Conservation (phyloP, 2,113 vertebrate genomes). For the Psettodes erumei region DNA sequence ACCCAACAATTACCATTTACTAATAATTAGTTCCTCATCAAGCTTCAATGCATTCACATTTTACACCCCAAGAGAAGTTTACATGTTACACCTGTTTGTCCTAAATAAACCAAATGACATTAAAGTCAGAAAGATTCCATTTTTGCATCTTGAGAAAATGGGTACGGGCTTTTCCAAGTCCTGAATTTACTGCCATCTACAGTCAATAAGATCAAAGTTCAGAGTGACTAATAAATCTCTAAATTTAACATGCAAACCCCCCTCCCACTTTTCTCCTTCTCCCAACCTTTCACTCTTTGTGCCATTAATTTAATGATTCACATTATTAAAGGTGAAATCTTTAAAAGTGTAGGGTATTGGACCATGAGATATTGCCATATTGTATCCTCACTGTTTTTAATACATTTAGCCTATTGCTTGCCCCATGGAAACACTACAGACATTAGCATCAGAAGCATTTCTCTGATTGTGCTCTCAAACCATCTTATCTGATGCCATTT, state of each 20-base stretch:
- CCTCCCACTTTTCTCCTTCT: conserved; percentile 25
- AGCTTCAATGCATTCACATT: background rate
- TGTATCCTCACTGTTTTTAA: background rate
- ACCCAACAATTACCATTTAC: too few species aligned
- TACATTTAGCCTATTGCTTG: conserved; percentile 38
- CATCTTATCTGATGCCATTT: background rate
- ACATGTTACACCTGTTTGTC: background rate
- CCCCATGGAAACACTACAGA: background rate
- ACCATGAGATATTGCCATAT: background rate
- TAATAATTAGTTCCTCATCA: background rate
- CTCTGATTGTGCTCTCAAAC: background rate
- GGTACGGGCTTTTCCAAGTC: conserved; percentile 5
- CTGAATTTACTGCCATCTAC: conserved; percentile 43
- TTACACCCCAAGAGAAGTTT: background rate
- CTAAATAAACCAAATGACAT: conserved; percentile 15
- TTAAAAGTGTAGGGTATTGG: conserved; percentile 3
- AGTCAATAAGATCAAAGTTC: conserved; percentile 69
- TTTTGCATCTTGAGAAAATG: too few species aligned
- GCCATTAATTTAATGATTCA: conserved; percentile 23
- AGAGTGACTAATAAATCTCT: conserved; percentile 33
- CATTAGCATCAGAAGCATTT: background rate
- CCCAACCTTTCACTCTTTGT: conserved; percentile 6
- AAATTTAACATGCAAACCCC: conserved; percentile 28
- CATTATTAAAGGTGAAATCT: conserved; percentile 25
- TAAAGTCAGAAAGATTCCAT: background rate